Evolutionary conservation across 2,888 invertebrate species (phyloP).

Genomic region (Silvanus unidentatus): DNA sequence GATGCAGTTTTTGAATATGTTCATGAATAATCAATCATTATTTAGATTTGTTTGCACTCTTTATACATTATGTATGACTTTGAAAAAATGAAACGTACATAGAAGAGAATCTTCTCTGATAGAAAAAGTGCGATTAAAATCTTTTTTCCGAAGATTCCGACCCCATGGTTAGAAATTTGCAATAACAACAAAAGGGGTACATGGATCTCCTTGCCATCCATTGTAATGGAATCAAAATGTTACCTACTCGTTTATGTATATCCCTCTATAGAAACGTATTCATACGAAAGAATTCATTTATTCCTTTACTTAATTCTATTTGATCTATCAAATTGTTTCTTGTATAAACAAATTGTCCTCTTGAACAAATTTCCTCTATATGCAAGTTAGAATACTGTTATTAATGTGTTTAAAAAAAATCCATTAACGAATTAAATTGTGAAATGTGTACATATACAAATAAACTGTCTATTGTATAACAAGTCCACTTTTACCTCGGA

Average conservation of each 20-base stretch:
- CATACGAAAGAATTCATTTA: conserved; percentile 29
- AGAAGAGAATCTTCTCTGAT: conserved; percentile 22
- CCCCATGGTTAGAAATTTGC: conserved; percentile 36
- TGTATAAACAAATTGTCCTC: not conserved
- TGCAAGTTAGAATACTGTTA: too few relatives aligned
- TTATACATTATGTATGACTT: too few relatives aligned
- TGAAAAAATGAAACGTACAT: conserved; percentile 4
- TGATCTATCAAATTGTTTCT: conserved; percentile 5
- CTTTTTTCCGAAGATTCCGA: conserved; percentile 36
- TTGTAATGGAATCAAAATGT: conserved; percentile 21
- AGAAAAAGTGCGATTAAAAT: conserved; percentile 41
- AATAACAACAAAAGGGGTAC: conserved; percentile 32
- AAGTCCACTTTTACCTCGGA: too few relatives aligned
- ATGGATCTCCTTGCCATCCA: conserved; percentile 28
- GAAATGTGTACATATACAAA: conserved; percentile 22
- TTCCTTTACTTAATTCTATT: conserved; percentile 6
- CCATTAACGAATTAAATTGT: too few relatives aligned
- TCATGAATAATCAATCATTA: too few relatives aligned
- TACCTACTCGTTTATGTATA: conserved; percentile 22
- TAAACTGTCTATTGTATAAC: too few relatives aligned
- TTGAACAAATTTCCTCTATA: too few relatives aligned
- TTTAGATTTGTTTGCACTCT: too few relatives aligned
- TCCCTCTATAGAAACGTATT: conserved; percentile 22
- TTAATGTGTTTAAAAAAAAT: too few relatives aligned
- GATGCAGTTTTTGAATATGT: too few relatives aligned